Evolutionary conservation across 2,888 invertebrate genomes (phyloP).

Genomic region (Calephelis perditalis): DNA sequence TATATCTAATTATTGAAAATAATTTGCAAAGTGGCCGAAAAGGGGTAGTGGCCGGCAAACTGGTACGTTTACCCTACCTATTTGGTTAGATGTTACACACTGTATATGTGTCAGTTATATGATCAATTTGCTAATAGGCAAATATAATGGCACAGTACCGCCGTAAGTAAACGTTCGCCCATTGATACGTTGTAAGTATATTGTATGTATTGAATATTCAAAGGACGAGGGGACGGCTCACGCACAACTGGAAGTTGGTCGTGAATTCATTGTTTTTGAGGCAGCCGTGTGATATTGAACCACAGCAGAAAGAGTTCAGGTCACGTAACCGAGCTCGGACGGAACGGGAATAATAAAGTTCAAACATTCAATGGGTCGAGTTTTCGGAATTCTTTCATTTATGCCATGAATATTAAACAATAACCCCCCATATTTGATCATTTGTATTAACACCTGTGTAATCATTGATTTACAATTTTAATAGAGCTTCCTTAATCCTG

Average conservation of each 20-base stretch:
- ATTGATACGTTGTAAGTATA: conserved; percentile 9
- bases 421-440: conserved; percentile 32
- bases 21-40: too few relatives aligned
- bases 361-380: conserved; percentile 56
- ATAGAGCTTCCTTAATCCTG: background rate
- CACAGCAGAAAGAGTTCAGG: conserved; percentile 69
- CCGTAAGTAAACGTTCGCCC: background rate
- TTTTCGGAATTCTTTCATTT: conserved; percentile 59
- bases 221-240: conserved; percentile 44
- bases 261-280: conserved; percentile 70
- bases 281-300: conserved; percentile 67
- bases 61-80: too few relatives aligned
- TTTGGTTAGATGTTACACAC: too few relatives aligned
- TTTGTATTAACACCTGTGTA: conserved; percentile 20
- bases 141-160: too few relatives aligned
- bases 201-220: conserved; percentile 41
- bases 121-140: too few relatives aligned
- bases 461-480: background rate
- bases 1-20: too few relatives aligned
- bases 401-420: conserved; percentile 39
- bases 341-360: conserved; percentile 59
- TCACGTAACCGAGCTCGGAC: conserved; percentile 62
- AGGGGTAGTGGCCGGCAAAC: too few relatives aligned
- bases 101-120: too few relatives aligned
- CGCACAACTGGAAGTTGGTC: conserved; percentile 63